Evolutionary conservation across 2,113 vertebrate species (phyloP).

Genomic region (Struthio camelus): DNA sequence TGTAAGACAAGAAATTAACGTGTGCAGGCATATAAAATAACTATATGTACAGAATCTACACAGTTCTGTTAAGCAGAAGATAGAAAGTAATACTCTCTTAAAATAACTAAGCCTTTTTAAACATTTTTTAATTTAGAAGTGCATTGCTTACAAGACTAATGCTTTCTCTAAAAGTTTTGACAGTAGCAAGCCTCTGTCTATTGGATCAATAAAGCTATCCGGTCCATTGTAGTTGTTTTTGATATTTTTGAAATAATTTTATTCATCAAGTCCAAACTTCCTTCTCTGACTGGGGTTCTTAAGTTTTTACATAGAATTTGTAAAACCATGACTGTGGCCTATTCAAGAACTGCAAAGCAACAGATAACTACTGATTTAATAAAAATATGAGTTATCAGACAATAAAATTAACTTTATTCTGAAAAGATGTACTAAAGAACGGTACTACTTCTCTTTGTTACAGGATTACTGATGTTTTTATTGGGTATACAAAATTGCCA

Average conservation of each 20-base stretch:
- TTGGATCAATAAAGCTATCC: neutral
- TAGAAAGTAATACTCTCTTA: neutral
- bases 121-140: neutral
- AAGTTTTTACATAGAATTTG: neutral
- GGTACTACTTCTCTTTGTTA: neutral
- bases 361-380: neutral
- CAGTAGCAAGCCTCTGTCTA: neutral
- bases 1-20: neutral
- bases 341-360: neutral
- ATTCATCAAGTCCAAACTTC: neutral
- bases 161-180: neutral
- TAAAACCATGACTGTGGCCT: neutral
- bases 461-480: neutral
- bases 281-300: neutral
- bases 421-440: neutral
- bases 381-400: neutral
- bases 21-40: rapidly evolving
- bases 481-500: neutral
- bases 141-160: neutral
- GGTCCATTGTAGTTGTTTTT: neutral
- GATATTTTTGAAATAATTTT: neutral
- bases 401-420: neutral
- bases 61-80: neutral
- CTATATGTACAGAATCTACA: neutral
- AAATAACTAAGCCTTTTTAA: neutral